Percentiles rank a stretch among this genome's conserved stretches.
Conservation (phyloP, 1,140 invertebrate genomes). For the Aphaenogaster rudis region DNA sequence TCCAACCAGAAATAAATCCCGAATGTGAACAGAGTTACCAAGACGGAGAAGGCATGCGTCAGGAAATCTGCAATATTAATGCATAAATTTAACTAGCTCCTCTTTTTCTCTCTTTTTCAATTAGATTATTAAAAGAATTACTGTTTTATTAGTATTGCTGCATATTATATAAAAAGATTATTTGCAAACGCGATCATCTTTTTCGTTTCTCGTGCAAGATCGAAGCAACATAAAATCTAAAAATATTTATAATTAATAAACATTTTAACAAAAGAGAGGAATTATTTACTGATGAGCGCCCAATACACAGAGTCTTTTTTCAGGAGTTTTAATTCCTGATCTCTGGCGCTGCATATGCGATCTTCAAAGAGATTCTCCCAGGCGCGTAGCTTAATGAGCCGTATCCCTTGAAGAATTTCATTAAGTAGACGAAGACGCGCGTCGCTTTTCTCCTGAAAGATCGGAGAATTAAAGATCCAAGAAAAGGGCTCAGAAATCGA, state of each 20-base stretch:
- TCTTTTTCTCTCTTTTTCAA: background rate
- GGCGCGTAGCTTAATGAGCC: conserved; percentile 93
- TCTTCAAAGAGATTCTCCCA: conserved; percentile 93
- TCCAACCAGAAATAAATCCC: conserved; percentile 89
- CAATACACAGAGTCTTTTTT: conserved; percentile 92
- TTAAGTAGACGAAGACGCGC: conserved; percentile 92
- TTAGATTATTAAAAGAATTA: background rate
- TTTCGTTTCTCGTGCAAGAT: background rate
- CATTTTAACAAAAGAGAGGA: conserved; percentile 40
- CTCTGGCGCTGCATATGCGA: conserved; percentile 89
- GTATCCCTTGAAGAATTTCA: conserved; percentile 94
- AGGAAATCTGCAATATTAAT: conserved; percentile 86
- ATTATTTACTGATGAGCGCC: conserved; percentile 90
- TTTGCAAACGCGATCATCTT: background rate
- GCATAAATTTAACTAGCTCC: background rate
- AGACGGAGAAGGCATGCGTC: conserved; percentile 91
- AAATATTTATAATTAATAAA: conserved; percentile 43
- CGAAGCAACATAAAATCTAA: conserved; percentile 3
- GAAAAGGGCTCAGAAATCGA: background rate
- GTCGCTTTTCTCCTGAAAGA: conserved; percentile 90
- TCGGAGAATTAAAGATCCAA: background rate
- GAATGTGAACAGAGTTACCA: conserved; percentile 92
- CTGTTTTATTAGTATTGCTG: background rate
- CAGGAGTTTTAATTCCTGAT: conserved; percentile 91
- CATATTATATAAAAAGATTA: background rate